phyloP scores from a whole-genome alignment of 2,888 invertebrate species.

The Empis stercorea region DNA sequence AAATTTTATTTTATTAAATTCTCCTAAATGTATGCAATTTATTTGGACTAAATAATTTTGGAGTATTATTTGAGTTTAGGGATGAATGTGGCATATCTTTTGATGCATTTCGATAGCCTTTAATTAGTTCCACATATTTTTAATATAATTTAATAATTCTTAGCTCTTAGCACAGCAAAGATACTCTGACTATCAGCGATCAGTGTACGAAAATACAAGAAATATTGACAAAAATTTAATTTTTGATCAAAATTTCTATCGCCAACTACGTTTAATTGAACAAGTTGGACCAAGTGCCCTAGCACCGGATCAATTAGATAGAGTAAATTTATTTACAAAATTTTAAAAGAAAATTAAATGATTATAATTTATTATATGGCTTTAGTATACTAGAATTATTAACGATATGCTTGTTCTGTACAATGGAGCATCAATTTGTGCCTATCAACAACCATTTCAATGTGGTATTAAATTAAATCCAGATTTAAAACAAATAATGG shows the following conservation, averaged over 20 bases:
- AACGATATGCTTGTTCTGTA: conserved; percentile 82
- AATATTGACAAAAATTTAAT: conserved; percentile 53
- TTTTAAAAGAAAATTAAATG: background rate
- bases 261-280: conserved; percentile 63
- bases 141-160: conserved; percentile 19
- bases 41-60: no score
- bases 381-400: conserved; percentile 72
- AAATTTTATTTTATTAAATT: no score
- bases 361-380: conserved; percentile 12
- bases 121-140: no score
- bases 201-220: conserved; percentile 62
- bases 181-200: conserved; percentile 72
- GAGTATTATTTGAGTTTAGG: no score
- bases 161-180: conserved; percentile 69
- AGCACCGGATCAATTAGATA: conserved; percentile 67
- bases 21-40: no score
- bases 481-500: conserved; percentile 64
- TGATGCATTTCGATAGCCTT: no score
- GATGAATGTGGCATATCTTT: no score
- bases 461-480: conserved; percentile 73
- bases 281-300: conserved; percentile 74
- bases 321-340: conserved; percentile 43
- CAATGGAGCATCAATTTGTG: conserved; percentile 73
- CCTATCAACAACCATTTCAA: conserved; percentile 68
- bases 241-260: conserved; percentile 52